Evolutionary conservation across 2,888 invertebrate species (phyloP).

Genomic region (Rhamnusium bicolor): DNA sequence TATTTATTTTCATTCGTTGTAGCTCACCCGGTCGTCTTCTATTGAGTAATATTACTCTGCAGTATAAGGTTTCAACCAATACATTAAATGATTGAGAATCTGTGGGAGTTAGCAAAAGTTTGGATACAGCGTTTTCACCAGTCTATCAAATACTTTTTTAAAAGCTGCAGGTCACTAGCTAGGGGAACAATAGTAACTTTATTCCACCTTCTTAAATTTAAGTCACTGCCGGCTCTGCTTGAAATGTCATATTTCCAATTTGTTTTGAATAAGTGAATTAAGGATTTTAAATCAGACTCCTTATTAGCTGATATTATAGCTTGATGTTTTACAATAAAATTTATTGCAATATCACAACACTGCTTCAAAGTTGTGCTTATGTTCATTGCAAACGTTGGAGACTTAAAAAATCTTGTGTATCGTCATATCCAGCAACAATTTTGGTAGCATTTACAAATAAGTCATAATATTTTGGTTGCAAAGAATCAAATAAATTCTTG

Average conservation of each 20-base stretch:
- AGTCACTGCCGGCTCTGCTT: conserved; percentile 35
- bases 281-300: conserved; percentile 49
- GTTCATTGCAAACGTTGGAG: conserved; percentile 28
- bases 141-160: conserved; percentile 39
- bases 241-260: conserved; percentile 44
- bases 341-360: conserved; percentile 37
- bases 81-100: conserved; percentile 34
- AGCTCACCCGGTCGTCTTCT: conserved; percentile 53
- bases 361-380: conserved; percentile 11
- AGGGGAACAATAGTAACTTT: conserved; percentile 49
- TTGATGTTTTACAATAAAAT: conserved; percentile 33
- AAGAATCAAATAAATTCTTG: conserved; percentile 38
- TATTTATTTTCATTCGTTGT: conserved; percentile 38
- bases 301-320: conserved; percentile 27
- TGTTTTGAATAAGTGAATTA: conserved; percentile 43
- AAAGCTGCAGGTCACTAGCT: conserved; percentile 48
- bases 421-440: conserved; percentile 47
- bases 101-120: background rate
- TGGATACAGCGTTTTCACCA: conserved; percentile 24
- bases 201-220: conserved; percentile 48
- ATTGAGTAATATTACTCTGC: conserved; percentile 52
- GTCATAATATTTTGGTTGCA: conserved; percentile 47
- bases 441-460: conserved; percentile 43
- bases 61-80: conserved; percentile 52
- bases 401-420: too few species aligned